Percentiles rank a stretch among this genome's conserved stretches.
phyloP scores from a whole-genome alignment of 2,797 vertebrate species.

The Enteromius mattozi region DNA sequence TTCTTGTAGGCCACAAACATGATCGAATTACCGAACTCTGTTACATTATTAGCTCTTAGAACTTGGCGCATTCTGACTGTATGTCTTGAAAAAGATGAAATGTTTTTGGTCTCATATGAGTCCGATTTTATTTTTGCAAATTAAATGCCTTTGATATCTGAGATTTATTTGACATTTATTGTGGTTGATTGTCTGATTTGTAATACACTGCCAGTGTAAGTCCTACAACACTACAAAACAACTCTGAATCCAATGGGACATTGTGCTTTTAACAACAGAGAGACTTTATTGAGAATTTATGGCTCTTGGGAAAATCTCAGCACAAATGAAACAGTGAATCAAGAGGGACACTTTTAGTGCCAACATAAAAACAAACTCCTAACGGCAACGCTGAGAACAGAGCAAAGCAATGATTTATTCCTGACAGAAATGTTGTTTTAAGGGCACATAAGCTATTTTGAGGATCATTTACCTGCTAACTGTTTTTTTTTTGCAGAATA shows the following conservation, averaged over 20 bases:
- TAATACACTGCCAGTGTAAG: constrained; percentile 4
- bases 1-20: constrained; percentile 1
- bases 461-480: background rate
- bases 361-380: constrained; percentile 49
- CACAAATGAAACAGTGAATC: constrained; percentile 44
- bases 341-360: constrained; percentile 43
- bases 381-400: constrained; percentile 11
- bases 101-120: constrained; percentile 21
- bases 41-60: constrained; percentile 11
- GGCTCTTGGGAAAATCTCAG: constrained; percentile 32
- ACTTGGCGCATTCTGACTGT: background rate
- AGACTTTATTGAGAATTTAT: constrained; percentile 28
- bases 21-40: background rate
- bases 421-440: constrained; percentile 37
- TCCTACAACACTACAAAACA: constrained; percentile 29
- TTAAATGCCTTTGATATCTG: constrained; percentile 29
- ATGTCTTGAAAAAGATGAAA: background rate
- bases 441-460: background rate
- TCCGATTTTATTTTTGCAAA: background rate
- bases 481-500: background rate
- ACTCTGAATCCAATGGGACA: constrained; percentile 1
- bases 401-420: constrained; percentile 33
- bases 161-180: constrained; percentile 39
- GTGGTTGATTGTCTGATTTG: constrained; percentile 28
- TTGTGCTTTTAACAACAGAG: constrained; percentile 16